Base-by-base conservation (phyloP, 2,113 vertebrate genomes). In the Calidris pugnax region DNA sequence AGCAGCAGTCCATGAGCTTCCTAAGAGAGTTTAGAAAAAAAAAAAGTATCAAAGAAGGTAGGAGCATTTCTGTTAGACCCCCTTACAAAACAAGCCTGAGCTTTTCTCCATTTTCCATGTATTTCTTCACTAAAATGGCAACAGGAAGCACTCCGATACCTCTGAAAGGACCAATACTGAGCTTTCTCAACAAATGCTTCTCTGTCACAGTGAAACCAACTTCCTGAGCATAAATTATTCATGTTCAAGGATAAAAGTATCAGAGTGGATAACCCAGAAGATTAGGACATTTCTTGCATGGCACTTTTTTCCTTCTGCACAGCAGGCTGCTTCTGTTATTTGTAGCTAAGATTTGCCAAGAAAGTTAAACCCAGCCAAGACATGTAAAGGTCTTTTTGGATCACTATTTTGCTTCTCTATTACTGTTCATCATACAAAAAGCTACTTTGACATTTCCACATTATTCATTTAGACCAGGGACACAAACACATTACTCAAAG, bases 141-240 rank as follows among this genome's bases (percentile, higher is more conserved):
- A 74, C 84, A 95, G 96, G 68, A 89, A 95, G 71, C 57, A 76
- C 43, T 84, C 3, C 0, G 50, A 78, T n/a, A 81, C 39, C 45
- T 83, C 66, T 89, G 56, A 95, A 96, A 87, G 66, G 81, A 93
- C 79, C 53, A 93, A 24, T 26, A 35, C 84, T 60, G 56, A 85
- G 43, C 43, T 86, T 84, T 85, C 66, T 87, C 77, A 95, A 85
- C 75, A 93, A 95, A 87, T 45, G 53, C 62, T 81, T 82, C 68
- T 63, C 87, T 85, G 77, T 75, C 91, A 96, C 81, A 82, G 39
- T 16, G 48, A 89, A 91, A 89, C 45, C 64, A 89, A n/a, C 91
- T 92, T 95, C 84, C 87, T 94, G 60, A 72, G 19, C 35, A 92
- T 95, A 87, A 95, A 92, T 95, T 91, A 93, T 95, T 94, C 89